Evolutionary conservation across 2,113 vertebrate species (phyloP).

Genomic region (Camelus bactrianus): DNA sequence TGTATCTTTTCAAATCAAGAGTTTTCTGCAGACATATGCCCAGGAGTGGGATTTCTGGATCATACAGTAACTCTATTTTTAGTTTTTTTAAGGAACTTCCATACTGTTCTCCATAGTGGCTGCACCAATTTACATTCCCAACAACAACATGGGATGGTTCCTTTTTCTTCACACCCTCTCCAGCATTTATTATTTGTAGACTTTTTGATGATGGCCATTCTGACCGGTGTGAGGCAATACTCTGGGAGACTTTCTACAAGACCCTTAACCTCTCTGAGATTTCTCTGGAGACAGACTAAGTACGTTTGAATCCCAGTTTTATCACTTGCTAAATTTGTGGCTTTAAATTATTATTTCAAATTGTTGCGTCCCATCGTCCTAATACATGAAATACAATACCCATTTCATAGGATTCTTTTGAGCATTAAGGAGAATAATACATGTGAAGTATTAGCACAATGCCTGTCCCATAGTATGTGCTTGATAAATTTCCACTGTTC

Average conservation of each 20-base stretch:
- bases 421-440: background rate
- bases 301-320: background rate
- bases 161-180: background rate
- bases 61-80: background rate
- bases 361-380: background rate
- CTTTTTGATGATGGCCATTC: background rate
- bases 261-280: background rate
- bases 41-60: background rate
- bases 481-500: conserved; percentile 7
- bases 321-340: background rate
- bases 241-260: background rate
- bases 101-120: background rate
- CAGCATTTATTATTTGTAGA: background rate
- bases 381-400: background rate
- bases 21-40: background rate
- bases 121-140: background rate
- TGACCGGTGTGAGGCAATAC: background rate
- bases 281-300: background rate
- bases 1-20: background rate
- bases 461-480: background rate
- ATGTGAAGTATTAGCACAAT: background rate
- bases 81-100: background rate
- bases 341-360: conserved; percentile 50
- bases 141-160: background rate
- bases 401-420: background rate